Conservation (phyloP, 2,888 invertebrate species). For the Tenthredo scrophulariae region DNA sequence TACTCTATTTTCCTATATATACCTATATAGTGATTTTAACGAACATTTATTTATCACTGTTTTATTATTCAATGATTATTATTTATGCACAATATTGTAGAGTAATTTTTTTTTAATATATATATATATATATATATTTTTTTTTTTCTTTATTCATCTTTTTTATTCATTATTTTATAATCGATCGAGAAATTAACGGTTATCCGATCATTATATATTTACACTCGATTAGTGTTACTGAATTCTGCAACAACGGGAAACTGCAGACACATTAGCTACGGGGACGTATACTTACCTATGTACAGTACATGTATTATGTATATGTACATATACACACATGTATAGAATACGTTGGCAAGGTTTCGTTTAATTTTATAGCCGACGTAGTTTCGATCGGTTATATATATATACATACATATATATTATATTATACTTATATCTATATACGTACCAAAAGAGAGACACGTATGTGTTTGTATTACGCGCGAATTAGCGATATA, state of each 20-base stretch:
- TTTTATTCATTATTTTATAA: no score
- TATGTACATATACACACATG: neutral
- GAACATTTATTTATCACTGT: no score
- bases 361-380: conserved; percentile 21
- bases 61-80: no score
- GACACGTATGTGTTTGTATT: neutral
- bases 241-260: neutral
- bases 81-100: no score
- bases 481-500: neutral
- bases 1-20: no score
- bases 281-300: neutral
- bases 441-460: neutral
- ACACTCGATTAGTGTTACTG: neutral
- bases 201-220: neutral
- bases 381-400: conserved; percentile 9
- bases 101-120: no score
- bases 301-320: neutral
- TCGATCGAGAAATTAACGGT: no score
- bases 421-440: neutral
- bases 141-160: no score
- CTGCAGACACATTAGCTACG: neutral
- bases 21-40: no score
- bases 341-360: conserved; percentile 29
- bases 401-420: neutral
- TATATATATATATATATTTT: no score